A percentile compares a stretch with the other conserved stretches of the same genome.
These are phyloP conservation scores for Formica selysi DNA, from an alignment of 1,140 invertebrate genomes.

Conservation along the genomic window DNA sequence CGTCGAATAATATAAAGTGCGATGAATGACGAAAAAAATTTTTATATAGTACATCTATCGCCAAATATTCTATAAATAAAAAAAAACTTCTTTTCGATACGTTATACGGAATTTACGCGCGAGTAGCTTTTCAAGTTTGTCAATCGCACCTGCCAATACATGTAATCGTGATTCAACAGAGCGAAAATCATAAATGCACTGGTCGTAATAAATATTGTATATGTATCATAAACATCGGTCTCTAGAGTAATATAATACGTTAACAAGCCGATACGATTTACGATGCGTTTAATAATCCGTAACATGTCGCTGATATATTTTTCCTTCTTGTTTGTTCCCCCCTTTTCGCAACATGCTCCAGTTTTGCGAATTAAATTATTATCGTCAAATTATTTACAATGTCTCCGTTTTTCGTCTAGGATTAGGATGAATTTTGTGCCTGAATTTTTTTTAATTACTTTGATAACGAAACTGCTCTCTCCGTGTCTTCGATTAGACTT, in stretches of 20 bases:
- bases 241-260: not conserved
- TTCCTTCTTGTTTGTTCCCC: not conserved
- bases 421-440: not conserved
- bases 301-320: not conserved
- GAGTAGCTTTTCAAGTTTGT: no score
- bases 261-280: not conserved
- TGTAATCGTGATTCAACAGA: no score
- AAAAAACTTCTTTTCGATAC: no score
- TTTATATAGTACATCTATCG: no score
- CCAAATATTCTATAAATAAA: no score
- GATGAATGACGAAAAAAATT: not conserved
- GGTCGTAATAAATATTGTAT: not conserved
- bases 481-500: conserved; percentile 56
- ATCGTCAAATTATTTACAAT: conserved; percentile 19
- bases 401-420: not conserved
- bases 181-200: no score
- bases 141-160: not conserved
- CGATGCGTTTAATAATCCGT: not conserved
- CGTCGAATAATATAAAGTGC: not conserved
- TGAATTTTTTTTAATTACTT: not conserved
- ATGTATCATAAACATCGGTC: no score
- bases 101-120: no score
- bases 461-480: conserved; percentile 56
- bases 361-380: conserved; percentile 28
- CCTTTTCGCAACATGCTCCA: conserved; percentile 1